Base-by-base conservation (phyloP, 2,797 vertebrate species). In the Pseudochirops cupreus region DNA sequence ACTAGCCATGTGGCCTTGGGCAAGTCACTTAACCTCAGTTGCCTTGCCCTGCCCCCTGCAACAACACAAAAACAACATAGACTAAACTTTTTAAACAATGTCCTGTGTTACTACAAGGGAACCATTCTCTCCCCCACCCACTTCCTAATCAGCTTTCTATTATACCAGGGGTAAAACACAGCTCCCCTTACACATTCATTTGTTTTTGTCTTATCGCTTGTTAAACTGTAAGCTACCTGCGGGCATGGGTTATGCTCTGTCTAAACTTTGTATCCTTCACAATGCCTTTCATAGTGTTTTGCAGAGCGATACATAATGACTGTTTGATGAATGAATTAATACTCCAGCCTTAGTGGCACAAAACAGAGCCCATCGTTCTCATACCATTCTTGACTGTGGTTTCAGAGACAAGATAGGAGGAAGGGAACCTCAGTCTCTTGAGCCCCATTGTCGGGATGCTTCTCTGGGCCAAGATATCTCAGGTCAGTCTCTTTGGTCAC, bases 21-120 rank as follows among this genome's bases (percentile, higher is more conserved):
- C 53, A 54, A 54, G 53, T 54, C 53, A 54, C 53, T 54, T 54
- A 54, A 54, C 53, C 11, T 10, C 53, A 54, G 11, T 54, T 54
- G 53, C 53, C 10, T 54, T 54, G 53, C 53, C 53, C 53, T 54
- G 53, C 53, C 53, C 53, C 53, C 53, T 54, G 11, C 53, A 54
- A 54, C 11, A 54, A 54, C 52, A 11, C 53, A 10, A 10, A 10
- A 54, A 54, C 53, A 54, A 10, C 53, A 54, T 54, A 54, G 53
- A 9, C 53, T 0, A 5, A 16, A 9, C n/a, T n/a, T 21, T 5
- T 0, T 52, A 91, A 33, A 29, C 39, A 0, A 39, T 28, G 7
- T 14, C 55, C 89, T 0, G n/a, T 7, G 1, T 13, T 56, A 29
- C 52, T 1, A 0, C 0, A 0, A 18, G 87, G 56, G 90, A 82